Conservation (phyloP, 2,888 invertebrate species). For the Eudasyphora cyanicolor region DNA sequence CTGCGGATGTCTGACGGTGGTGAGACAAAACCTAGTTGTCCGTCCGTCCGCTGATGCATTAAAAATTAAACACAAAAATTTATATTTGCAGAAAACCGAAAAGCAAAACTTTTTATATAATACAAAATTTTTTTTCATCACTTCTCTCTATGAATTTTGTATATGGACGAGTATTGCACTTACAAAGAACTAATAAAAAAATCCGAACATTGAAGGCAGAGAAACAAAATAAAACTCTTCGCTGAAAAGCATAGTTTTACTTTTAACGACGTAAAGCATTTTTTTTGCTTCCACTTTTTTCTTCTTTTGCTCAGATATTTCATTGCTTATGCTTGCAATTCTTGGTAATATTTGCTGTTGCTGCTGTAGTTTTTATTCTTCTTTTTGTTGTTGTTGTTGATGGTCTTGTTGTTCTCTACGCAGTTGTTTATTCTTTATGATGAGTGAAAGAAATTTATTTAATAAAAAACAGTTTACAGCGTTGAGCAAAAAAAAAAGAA, state of each 20-base stretch:
- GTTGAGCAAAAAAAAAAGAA: not conserved
- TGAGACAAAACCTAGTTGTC: not conserved
- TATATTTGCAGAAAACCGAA: not conserved
- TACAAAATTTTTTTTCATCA: not conserved
- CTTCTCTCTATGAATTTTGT: too few species aligned
- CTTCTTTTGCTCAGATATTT: not conserved
- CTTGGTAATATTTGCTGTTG: not conserved
- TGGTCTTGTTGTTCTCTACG: slow-evolving; percentile 2
- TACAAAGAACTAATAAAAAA: not conserved
- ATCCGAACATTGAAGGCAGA: not conserved
- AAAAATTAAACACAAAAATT: slow-evolving; percentile 29
- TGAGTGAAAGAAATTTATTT: slow-evolving; percentile 23
- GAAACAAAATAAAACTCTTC: slow-evolving; percentile 16
- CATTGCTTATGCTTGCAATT: not conserved
- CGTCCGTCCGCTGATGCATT: not conserved
- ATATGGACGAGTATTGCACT: too few species aligned
- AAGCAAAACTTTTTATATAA: not conserved
- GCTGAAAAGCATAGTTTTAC: slow-evolving; percentile 44
- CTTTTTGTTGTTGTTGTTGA: not conserved
- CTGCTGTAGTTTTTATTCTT: not conserved
- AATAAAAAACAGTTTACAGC: slow-evolving; percentile 22
- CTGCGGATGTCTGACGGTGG: not conserved
- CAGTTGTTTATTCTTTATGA: slow-evolving; percentile 25
- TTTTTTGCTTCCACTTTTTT: slow-evolving; percentile 47
- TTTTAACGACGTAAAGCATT: slow-evolving; percentile 48